Percentiles rank a stretch among this genome's conserved stretches.
These are phyloP conservation scores for Triplophysa rosa DNA, from an alignment of 2,113 vertebrate genomes.

Conservation along the genomic window DNA sequence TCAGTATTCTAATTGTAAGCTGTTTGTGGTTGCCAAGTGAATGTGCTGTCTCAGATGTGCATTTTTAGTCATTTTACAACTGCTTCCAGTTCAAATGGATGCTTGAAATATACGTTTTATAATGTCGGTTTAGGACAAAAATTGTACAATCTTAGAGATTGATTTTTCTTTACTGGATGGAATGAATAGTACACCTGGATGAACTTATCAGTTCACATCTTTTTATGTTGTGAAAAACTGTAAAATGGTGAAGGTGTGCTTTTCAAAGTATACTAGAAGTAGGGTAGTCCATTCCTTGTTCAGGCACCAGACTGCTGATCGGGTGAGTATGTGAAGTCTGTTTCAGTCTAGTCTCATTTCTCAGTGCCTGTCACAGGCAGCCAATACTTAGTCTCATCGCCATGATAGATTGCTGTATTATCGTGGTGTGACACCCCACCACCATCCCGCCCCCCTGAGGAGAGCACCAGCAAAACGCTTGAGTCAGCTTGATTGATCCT, in stretches of 20 bases:
- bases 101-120: too few species aligned
- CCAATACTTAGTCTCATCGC: constrained; percentile 73
- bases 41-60: too few species aligned
- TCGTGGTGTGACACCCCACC: constrained; percentile 71
- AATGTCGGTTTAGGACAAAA: too few species aligned
- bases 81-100: too few species aligned
- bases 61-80: too few species aligned
- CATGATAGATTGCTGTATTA: constrained; percentile 77
- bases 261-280: constrained; percentile 46
- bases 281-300: constrained; percentile 55
- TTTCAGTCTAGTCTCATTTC: constrained; percentile 67
- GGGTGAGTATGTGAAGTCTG: constrained; percentile 68
- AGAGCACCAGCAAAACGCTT: constrained; percentile 65
- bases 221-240: neutral
- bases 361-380: constrained; percentile 73
- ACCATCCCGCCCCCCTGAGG: constrained; percentile 49
- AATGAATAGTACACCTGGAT: too few species aligned
- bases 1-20: too few species aligned
- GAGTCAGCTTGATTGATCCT: constrained; percentile 74
- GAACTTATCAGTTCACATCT: neutral
- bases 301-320: constrained; percentile 64
- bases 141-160: too few species aligned
- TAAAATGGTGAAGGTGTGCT: constrained; percentile 5
- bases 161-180: too few species aligned
- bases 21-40: too few species aligned